Evolutionary conservation across 1,140 invertebrate genomes (phyloP), one percentile per base, ranked within the genome.

Genomic region (Gerris buenoi): DNA sequence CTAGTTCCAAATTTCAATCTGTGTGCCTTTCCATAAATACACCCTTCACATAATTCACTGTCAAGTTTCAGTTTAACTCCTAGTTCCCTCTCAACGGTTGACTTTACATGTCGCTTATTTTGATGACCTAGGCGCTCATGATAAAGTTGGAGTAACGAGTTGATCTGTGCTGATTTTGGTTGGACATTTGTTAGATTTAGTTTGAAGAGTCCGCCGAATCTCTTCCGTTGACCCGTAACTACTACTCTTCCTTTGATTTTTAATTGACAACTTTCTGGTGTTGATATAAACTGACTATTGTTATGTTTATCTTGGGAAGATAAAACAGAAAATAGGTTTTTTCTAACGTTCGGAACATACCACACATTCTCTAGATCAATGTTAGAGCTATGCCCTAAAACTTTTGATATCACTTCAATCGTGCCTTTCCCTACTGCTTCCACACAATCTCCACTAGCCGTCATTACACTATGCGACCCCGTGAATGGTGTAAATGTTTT

Each of bases 251-350:
- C 65, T 67, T 69, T 27, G 64, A 70, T 66, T 14, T 68, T 58
- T 2, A 74, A 67, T 57, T 56, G 69, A 60, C 71, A 74, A 5
- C 28, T 65, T 5, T 62, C 68, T 27, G 64, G 58, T 18, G 69
- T 69, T 23, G 72, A 74, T 13, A 69, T 25, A 67, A 74, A 74
- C 23, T 65, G 68, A 59, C 72, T 72, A 25, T 70, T 70, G 59
- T 61, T 22, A 46, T 74, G 72, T 65, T 64, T 67, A 65, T 74
- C 71, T 22, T 74, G 71, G n/a, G 72, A 72, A 56, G 71, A 71
- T 68, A 74, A 65, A 67, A 74, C 66, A 64, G 75, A 76, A 67
- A 76, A 74, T 27, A 75, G 63, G 67, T 75, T 75, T 67, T 65
- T 72, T 1, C 63, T 65, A 62, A 75, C 70, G 23, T 71, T 65